Evolutionary conservation across 2,888 invertebrate species (phyloP).

Genomic region (Eupithecia abbreviata): DNA sequence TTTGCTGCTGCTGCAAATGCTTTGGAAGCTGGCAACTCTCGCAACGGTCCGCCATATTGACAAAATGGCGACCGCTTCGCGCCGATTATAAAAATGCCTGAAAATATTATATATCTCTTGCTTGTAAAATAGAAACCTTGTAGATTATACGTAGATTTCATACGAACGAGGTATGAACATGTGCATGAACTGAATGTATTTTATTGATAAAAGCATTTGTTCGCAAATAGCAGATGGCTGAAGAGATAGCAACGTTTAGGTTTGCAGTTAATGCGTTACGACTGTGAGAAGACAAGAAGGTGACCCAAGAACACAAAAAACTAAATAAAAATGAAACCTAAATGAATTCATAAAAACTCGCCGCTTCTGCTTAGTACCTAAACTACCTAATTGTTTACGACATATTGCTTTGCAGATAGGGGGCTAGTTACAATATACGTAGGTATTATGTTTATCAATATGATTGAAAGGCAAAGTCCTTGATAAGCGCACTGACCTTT

Average conservation of each 20-base stretch:
- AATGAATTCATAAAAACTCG: neutral
- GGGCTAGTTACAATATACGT: neutral
- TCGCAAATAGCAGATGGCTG: neutral
- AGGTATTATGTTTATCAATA: conserved; percentile 8
- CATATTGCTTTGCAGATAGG: neutral
- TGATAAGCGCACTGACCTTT: conserved; percentile 55
- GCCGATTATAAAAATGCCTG: conserved; percentile 73
- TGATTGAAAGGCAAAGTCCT: conserved; percentile 10
- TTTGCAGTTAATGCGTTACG: neutral
- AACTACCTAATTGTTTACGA: neutral
- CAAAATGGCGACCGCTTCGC: conserved; percentile 79
- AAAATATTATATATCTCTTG: conserved; percentile 15
- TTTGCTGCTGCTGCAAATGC: conserved; percentile 72
- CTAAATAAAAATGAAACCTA: neutral
- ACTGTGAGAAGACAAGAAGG: neutral
- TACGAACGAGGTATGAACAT: neutral
- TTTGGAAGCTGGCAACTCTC: conserved; percentile 68
- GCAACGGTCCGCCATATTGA: conserved; percentile 67
- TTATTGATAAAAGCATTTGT: neutral
- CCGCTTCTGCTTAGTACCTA: neutral
- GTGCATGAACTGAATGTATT: too few relatives aligned
- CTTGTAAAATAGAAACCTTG: neutral
- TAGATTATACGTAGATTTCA: neutral
- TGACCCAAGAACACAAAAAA: neutral
- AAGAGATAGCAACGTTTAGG: neutral